Evolutionary conservation across 2,888 invertebrate genomes (phyloP).

Genomic region (Rhingia campestris): DNA sequence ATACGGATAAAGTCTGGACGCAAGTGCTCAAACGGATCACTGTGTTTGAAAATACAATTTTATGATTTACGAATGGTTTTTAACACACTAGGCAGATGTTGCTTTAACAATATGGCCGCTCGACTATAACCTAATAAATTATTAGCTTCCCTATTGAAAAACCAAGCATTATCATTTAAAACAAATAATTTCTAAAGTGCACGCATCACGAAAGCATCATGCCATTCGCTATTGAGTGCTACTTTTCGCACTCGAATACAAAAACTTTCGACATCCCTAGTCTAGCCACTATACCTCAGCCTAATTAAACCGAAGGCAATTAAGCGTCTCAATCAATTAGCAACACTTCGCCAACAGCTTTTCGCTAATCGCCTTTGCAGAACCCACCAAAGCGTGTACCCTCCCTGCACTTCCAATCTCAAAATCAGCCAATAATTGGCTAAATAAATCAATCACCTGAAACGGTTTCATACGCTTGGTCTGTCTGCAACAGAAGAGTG

Average conservation of each 20-base stretch:
- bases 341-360: slow-evolving; percentile 24
- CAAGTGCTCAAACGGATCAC: too few relatives aligned
- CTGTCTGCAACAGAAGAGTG: slow-evolving; percentile 9
- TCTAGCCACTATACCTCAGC: background rate
- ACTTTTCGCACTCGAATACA: background rate
- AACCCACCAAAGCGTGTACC: background rate
- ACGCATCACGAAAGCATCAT: too few relatives aligned
- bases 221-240: too few relatives aligned
- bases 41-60: too few relatives aligned
- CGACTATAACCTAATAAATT: too few relatives aligned
- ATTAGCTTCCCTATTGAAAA: too few relatives aligned
- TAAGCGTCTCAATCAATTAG: slow-evolving; percentile 18
- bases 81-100: too few relatives aligned
- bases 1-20: too few relatives aligned
- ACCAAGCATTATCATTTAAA: too few relatives aligned
- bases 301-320: background rate
- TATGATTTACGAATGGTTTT: too few relatives aligned
- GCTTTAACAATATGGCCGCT: too few relatives aligned
- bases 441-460: slow-evolving; percentile 53
- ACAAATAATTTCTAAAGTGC: too few relatives aligned
- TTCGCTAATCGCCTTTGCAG: slow-evolving; percentile 14
- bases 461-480: slow-evolving; percentile 8
- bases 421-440: slow-evolving; percentile 11
- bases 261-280: background rate
- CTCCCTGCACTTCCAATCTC: background rate